Evolutionary conservation across 2,888 invertebrate species (phyloP).

Genomic region (Ichneumon xanthorius): DNA sequence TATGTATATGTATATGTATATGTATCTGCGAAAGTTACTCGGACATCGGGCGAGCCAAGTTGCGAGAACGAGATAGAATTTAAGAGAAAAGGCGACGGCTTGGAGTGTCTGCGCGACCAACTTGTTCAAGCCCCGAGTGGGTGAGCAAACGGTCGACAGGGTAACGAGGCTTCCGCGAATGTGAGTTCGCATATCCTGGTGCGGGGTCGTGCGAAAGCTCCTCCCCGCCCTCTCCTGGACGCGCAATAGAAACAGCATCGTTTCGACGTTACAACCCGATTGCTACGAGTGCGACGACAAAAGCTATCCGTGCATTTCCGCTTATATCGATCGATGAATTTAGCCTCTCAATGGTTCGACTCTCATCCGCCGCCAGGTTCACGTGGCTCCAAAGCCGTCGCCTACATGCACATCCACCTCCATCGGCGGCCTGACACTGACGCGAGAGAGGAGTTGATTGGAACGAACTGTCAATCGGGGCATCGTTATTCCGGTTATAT

Average conservation of each 20-base stretch:
- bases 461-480: constrained; percentile 42
- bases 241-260: background rate
- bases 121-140: constrained; percentile 27
- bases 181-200: constrained; percentile 64
- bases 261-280: constrained; percentile 18
- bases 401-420: background rate
- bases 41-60: background rate
- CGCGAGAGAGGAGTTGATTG: constrained; percentile 30
- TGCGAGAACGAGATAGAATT: background rate
- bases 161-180: constrained; percentile 64
- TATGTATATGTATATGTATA: background rate
- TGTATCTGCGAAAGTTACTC: constrained; percentile 4
- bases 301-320: constrained; percentile 53
- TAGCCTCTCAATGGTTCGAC: background rate
- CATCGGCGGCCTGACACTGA: background rate
- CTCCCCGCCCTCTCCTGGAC: constrained; percentile 4
- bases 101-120: constrained; percentile 35
- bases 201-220: constrained; percentile 58
- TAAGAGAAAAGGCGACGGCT: background rate
- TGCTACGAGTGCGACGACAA: constrained; percentile 45
- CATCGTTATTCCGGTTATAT: constrained; percentile 24
- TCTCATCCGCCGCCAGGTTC: constrained; percentile 13
- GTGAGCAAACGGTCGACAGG: constrained; percentile 40
- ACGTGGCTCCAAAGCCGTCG: background rate
- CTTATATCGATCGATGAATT: constrained; percentile 54